Evolutionary conservation across 2,113 vertebrate genomes (phyloP), one percentile per base, ranked within the genome.

Genomic region (Lophura nycthemera): DNA sequence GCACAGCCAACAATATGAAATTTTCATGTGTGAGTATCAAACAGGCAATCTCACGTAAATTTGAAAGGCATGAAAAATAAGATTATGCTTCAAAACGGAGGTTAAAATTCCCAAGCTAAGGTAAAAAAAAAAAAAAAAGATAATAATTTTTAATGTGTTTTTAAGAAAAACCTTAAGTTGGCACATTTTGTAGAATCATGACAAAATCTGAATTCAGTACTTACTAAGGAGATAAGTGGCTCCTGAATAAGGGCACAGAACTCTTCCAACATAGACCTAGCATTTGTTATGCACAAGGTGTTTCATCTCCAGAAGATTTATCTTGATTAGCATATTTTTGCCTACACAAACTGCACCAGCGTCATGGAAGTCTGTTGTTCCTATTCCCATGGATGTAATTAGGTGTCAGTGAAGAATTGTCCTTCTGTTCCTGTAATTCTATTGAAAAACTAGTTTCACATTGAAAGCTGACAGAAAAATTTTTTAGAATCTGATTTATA

Each of bases 1-100:
- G 75, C 92, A 95, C 86, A 91, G 88, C 92, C 95, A 98, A 97
- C 96, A 97, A 90, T 97, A 98, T 98, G 97, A 98, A 98, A 98
- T 97, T 98, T 98, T 98, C 96, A 98, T 98, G 97, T 96, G 70
- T 92, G 91, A 50, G 80, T 97, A 96, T 96, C 96, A 97, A 94
- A 85, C 73, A 96, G 86, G 57, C 85, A 94, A 86, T 80, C 74
- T 96, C 86, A 76, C 89, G 92, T 88, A 96, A 97, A 96, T 82
- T 86, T 96, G 96, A 97, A 96, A 95, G 83, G 90, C 74, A 91
- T 96, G 94, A 96, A 97, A 97, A 97, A 96, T 90, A 95, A 97
- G 93, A 92, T 89, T 91, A 96, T 71, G 36, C 71, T 94, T 94
- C 88, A 95, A 91, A 91, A 96, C 0, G 2, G 63, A 96, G 91